phyloP scores from a whole-genome alignment of 2,888 invertebrate species.

The Meandrusa payeni region DNA sequence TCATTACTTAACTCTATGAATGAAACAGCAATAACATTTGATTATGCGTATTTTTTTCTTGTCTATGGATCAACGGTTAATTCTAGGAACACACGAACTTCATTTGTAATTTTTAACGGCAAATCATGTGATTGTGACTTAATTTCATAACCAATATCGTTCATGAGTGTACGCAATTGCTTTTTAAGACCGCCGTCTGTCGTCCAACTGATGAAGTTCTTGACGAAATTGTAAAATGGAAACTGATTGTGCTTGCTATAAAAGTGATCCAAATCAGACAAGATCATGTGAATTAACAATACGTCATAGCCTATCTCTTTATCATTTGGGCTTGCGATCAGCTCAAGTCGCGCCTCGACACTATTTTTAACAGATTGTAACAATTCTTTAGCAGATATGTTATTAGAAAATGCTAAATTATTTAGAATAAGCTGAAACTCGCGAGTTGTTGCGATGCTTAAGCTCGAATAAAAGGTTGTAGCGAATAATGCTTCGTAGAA shows the following conservation, averaged over 20 bases:
- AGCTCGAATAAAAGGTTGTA: slow-evolving; percentile 41
- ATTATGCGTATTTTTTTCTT: no score
- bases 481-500: slow-evolving; percentile 37
- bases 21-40: no score
- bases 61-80: slow-evolving; percentile 48
- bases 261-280: slow-evolving; percentile 60
- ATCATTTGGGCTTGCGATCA: slow-evolving; percentile 29
- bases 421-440: slow-evolving; percentile 54
- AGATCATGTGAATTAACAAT: slow-evolving; percentile 46
- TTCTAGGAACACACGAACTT: slow-evolving; percentile 55
- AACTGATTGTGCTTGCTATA: slow-evolving; percentile 41
- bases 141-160: slow-evolving; percentile 37
- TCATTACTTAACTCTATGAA: no score
- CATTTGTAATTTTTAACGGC: slow-evolving; percentile 44
- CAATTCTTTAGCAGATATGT: slow-evolving; percentile 45
- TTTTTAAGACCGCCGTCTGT: slow-evolving; percentile 30
- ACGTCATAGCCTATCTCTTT: slow-evolving; percentile 40
- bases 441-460: slow-evolving; percentile 43
- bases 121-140: slow-evolving; percentile 36
- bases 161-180: slow-evolving; percentile 37
- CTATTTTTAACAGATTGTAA: slow-evolving; percentile 41
- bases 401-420: slow-evolving; percentile 51
- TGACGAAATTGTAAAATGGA: slow-evolving; percentile 46
- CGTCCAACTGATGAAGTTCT: slow-evolving; percentile 37
- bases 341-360: slow-evolving; percentile 40